Percentiles rank a stretch among this genome's conserved stretches.
Evolutionary conservation across 1,140 invertebrate species (phyloP).

Genomic region (Heliothis virescens): DNA sequence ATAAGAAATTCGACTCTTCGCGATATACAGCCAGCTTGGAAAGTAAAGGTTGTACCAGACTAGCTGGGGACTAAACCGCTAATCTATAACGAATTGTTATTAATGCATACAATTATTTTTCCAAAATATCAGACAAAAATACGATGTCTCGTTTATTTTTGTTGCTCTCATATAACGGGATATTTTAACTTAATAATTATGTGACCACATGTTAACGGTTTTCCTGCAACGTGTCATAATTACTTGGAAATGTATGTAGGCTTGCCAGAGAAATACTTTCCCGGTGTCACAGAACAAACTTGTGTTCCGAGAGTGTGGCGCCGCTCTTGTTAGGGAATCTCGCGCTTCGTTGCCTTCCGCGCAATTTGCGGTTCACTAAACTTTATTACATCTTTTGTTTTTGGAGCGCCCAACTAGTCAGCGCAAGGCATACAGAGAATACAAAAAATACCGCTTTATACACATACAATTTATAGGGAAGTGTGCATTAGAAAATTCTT

Average conservation of each 20-base stretch:
- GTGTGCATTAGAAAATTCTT: constrained; percentile 37
- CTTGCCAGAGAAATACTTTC: constrained; percentile 4
- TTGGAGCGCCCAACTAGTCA: constrained; percentile 38
- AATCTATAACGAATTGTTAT: no score
- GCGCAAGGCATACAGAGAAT: constrained; percentile 17
- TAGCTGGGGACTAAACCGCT: background rate
- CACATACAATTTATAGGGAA: constrained; percentile 3
- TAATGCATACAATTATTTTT: no score
- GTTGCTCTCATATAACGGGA: no score
- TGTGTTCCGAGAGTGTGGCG: constrained; percentile 21
- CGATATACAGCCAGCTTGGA: constrained; percentile 6
- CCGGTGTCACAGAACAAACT: constrained; percentile 31
- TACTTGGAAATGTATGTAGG: constrained; percentile 6
- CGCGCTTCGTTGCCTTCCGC: constrained; percentile 38
- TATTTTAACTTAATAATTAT: no score
- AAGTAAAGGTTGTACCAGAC: background rate
- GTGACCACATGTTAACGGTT: no score
- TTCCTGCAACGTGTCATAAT: background rate
- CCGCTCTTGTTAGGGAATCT: constrained; percentile 40
- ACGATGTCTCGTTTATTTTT: no score
- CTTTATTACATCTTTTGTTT: constrained; percentile 59
- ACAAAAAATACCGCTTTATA: constrained; percentile 7
- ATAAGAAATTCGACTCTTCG: constrained; percentile 26
- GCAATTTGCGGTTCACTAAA: constrained; percentile 53
- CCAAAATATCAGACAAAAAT: no score